These are phyloP conservation scores for Calliphora vomitoria DNA, from an alignment of 2,888 invertebrate species.

Conservation along the genomic window DNA sequence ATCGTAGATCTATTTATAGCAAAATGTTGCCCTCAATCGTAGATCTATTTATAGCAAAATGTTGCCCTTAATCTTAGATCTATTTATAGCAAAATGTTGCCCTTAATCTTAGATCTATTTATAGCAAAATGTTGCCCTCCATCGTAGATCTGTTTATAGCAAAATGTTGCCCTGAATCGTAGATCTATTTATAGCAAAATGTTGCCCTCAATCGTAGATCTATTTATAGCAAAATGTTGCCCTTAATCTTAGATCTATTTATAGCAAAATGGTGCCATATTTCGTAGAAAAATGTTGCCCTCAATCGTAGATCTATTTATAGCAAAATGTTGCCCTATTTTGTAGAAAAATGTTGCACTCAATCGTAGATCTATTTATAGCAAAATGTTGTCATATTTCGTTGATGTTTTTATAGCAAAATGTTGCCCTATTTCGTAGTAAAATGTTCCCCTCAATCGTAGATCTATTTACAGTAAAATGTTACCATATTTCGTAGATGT, in stretches of 20 bases:
- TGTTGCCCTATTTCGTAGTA: not conserved
- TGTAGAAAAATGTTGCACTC: too few species aligned
- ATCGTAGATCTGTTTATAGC: too few species aligned
- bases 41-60: not conserved
- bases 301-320: too few species aligned
- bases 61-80: not conserved
- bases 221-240: too few species aligned
- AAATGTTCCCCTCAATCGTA: not conserved
- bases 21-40: not conserved
- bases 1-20: not conserved
- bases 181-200: too few species aligned
- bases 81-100: not conserved
- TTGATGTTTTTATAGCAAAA: not conserved
- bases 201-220: not conserved
- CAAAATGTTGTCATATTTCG: not conserved
- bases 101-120: not conserved
- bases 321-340: too few species aligned
- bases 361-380: not conserved
- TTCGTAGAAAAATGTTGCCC: not conserved
- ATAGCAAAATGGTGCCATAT: not conserved
- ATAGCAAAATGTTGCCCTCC: too few species aligned
- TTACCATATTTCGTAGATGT: not conserved
- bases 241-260: not conserved
- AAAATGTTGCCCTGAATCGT: too few species aligned
- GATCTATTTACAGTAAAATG: too few species aligned